Evolutionary conservation across 2,888 invertebrate genomes (phyloP).

Genomic region (Hedychridium roseum): DNA sequence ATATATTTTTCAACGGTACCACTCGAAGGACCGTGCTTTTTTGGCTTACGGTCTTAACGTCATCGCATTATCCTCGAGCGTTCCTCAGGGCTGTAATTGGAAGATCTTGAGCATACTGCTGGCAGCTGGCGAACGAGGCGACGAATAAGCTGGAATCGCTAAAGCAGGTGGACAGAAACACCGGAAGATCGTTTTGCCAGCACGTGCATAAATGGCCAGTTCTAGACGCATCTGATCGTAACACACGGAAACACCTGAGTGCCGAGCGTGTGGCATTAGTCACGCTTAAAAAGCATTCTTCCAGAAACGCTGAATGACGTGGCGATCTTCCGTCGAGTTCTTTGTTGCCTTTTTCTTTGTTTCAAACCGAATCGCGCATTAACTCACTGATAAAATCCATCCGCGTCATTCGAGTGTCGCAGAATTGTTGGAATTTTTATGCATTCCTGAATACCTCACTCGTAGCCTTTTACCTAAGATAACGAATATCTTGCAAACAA

Average conservation of each 20-base stretch:
- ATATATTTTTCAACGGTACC: too few species aligned
- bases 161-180: conserved; percentile 25
- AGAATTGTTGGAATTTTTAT: too few species aligned
- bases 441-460: too few species aligned
- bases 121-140: conserved; percentile 30
- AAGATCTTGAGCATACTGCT: not conserved
- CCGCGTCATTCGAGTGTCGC: too few species aligned
- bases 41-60: too few species aligned
- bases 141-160: conserved; percentile 5
- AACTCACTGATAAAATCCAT: too few species aligned
- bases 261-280: conserved; percentile 35
- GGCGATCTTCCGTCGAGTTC: conserved; percentile 25
- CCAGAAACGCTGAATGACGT: conserved; percentile 16
- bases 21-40: too few species aligned
- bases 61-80: too few species aligned
- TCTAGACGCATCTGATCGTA: conserved; percentile 35
- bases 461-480: too few species aligned
- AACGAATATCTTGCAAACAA: too few species aligned
- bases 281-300: conserved; percentile 39
- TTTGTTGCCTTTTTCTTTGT: conserved; percentile 35
- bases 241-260: conserved; percentile 42
- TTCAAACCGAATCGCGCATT: too few species aligned
- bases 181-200: conserved; percentile 30
- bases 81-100: too few species aligned
- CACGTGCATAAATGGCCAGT: conserved; percentile 39